Evolutionary conservation across 2,888 invertebrate species (phyloP).

Genomic region (Clistopyga incitator): DNA sequence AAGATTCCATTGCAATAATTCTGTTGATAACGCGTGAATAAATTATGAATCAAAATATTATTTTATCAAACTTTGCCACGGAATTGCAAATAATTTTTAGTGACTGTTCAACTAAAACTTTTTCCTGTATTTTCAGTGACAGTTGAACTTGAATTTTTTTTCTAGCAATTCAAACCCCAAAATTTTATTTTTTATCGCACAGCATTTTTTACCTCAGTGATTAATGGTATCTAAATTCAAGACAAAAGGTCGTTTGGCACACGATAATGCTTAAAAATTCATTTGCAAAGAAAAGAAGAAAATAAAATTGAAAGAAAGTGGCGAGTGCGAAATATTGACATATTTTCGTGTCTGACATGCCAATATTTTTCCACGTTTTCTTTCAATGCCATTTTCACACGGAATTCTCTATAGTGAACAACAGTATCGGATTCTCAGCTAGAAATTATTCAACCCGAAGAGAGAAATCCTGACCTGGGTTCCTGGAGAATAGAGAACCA

Average conservation of each 20-base stretch:
- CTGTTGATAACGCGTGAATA: background rate
- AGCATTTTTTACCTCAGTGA: background rate
- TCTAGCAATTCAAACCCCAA: no score
- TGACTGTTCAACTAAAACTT: no score
- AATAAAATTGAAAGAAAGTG: conserved; percentile 26
- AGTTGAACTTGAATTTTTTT: no score
- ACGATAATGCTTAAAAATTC: background rate
- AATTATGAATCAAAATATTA: background rate
- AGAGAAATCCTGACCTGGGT: conserved; percentile 46
- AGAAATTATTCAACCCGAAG: conserved; percentile 1
- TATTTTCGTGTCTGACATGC: background rate
- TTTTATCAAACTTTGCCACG: no score
- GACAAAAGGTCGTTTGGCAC: background rate
- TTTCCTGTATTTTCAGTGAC: no score
- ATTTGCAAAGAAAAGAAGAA: background rate
- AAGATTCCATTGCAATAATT: background rate
- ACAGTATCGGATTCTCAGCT: background rate
- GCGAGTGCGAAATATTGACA: background rate
- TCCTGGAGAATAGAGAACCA: conserved; percentile 9
- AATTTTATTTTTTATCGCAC: no score
- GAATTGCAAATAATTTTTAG: no score
- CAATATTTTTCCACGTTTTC: background rate
- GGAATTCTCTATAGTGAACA: background rate
- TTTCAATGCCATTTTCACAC: background rate
- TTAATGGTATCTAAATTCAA: background rate